phyloP scores from a whole-genome alignment of 2,888 invertebrate species.

The Epinotia bilunana region DNA sequence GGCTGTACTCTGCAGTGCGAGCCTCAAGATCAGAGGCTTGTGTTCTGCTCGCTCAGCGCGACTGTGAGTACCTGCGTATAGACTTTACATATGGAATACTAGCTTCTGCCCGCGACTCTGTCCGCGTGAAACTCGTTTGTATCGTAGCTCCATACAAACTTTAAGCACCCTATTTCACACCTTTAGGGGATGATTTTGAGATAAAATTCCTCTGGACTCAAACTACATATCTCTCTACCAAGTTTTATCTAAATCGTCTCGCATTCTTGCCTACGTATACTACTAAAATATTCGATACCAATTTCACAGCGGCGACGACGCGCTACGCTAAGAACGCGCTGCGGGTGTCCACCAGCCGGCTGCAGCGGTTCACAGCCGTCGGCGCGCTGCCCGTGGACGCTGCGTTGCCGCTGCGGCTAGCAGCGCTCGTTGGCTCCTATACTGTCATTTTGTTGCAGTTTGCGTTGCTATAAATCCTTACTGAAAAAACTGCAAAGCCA shows the following conservation, averaged over 20 bases:
- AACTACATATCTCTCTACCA: too few relatives aligned
- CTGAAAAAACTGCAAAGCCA: not conserved
- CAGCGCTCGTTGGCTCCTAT: conserved; percentile 46
- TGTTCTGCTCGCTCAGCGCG: not conserved
- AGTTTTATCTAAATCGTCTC: too few relatives aligned
- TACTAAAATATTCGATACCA: not conserved
- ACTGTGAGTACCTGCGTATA: conserved; percentile 3
- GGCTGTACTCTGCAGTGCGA: conserved; percentile 1
- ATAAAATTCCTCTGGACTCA: too few relatives aligned
- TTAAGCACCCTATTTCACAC: too few relatives aligned
- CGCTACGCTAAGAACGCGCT: conserved; percentile 44
- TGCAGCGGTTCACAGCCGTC: not conserved
- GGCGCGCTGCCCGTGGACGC: conserved; percentile 45
- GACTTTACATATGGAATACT: too few relatives aligned
- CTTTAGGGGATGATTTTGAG: too few relatives aligned
- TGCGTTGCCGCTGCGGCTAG: conserved; percentile 45
- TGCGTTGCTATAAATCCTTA: conserved; percentile 41
- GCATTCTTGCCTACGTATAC: too few relatives aligned
- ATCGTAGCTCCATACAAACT: too few relatives aligned
- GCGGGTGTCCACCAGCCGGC: conserved; percentile 16
- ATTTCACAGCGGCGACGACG: conserved; percentile 8
- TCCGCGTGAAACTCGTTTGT: too few relatives aligned
- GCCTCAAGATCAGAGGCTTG: conserved; percentile 17
- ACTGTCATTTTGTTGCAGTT: conserved; percentile 52
- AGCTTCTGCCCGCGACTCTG: too few relatives aligned